Conservation (phyloP, 2,888 invertebrate genomes). For the Harpalus rubripes region DNA sequence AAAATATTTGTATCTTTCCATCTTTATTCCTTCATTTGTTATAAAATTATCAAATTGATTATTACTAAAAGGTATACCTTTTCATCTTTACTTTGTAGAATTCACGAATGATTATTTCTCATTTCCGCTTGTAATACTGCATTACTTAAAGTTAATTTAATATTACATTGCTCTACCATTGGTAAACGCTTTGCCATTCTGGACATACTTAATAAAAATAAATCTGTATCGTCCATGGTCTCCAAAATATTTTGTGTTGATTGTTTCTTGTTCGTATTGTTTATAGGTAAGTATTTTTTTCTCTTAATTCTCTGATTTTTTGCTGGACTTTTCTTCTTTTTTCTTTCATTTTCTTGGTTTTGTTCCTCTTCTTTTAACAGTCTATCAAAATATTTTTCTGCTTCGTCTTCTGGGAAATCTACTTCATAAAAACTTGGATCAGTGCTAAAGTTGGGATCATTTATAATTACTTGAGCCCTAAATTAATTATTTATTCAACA, state of each 20-base stretch:
- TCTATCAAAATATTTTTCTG: not conserved
- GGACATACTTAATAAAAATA: constrained; percentile 68
- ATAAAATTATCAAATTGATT: not conserved
- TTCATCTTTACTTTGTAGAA: not conserved
- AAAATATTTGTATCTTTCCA: not conserved
- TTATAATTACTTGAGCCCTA: not conserved
- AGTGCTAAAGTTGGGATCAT: not conserved
- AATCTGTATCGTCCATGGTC: constrained; percentile 64
- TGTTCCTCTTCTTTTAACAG: constrained; percentile 17
- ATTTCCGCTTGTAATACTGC: constrained; percentile 32
- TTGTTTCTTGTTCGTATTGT: too few relatives aligned
- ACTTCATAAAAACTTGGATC: constrained; percentile 11
- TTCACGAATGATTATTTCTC: not conserved
- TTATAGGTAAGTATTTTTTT: not conserved
- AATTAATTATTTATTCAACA: not conserved
- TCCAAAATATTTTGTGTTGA: not conserved
- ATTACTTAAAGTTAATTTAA: constrained; percentile 66
- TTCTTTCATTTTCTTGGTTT: not conserved
- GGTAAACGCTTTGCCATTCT: constrained; percentile 67
- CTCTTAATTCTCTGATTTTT: not conserved
- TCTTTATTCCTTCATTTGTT: not conserved
- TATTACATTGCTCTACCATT: constrained; percentile 53
- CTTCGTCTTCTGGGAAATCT: constrained; percentile 19
- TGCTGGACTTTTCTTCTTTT: not conserved
- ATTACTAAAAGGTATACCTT: not conserved